Evolutionary conservation across 2,113 vertebrate genomes (phyloP), one percentile per base, ranked within the genome.

Genomic region (Tympanuchus pallidicinctus): DNA sequence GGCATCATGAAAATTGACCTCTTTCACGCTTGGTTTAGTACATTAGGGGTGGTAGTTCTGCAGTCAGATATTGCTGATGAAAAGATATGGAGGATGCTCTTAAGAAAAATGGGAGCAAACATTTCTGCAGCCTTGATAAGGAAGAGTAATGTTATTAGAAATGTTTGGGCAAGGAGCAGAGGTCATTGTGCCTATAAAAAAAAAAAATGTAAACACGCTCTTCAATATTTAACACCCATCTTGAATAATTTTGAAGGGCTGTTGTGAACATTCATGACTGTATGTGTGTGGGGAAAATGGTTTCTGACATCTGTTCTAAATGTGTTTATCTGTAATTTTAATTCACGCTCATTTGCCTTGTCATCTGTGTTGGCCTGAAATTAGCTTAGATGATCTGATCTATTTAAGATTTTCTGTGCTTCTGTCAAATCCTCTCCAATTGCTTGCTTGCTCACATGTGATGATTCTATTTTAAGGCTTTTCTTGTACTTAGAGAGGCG

Each of bases 271-370:
- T 88, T 95, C 83, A 63, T 93, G 82, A 59, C 30, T 92, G 22
- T 80, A 8, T 40, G 72, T 81, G 71, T 74, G 50, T 32, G 89
- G 32, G 57, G 52, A 52, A 71, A 87, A 85, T 88, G 87, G 54
- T 95, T 97, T 91, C 89, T 96, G 14, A 96, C 95, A 94, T 96
- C 94, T 96, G 91, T 96, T 97, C 77, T 86, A 70, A 95, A 64
- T 43, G 81, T 87, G 38, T 94, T 95, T 86, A 86, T 97, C 89
- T 96, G 91, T 96, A 90, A 95, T 96, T 97, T 94, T 97, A 97
- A 95, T 90, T 97, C 86, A 77, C 94, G 82, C 77, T 96, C 78
- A 73, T 90, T 97, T 96, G 73, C 81, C 84, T 94, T 92, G 85
- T 97, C 94, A 64, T 96, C 91, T 97, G 81, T 88, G 63, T 86